Percentiles rank a stretch among this genome's conserved stretches.
Evolutionary conservation across 1,140 invertebrate genomes (phyloP).

Genomic region (Papilio aristodemus): DNA sequence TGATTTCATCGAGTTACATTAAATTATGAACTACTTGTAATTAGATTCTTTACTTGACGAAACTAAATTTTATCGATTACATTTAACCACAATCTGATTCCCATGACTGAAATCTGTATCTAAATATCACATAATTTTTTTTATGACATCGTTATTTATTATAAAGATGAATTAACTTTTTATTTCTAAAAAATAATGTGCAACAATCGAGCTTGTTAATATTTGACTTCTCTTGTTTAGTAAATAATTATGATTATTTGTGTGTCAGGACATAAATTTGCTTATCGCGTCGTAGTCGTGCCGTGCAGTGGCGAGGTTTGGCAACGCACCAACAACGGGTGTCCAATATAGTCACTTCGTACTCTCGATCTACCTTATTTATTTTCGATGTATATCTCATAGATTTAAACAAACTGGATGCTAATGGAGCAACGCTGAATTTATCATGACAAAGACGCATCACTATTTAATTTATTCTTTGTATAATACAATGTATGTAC

Average conservation of each 20-base stretch:
- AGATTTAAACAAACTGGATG: constrained; percentile 13
- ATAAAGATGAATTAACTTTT: too few species aligned
- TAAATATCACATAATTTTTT: too few species aligned
- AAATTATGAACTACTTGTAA: too few species aligned
- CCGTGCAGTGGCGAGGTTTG: constrained; percentile 28
- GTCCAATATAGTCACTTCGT: constrained; percentile 33
- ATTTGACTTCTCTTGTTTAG: too few species aligned
- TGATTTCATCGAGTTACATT: too few species aligned
- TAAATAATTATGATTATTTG: neutral
- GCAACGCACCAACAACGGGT: constrained; percentile 30
- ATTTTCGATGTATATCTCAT: constrained; percentile 32
- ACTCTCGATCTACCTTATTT: constrained; percentile 32
- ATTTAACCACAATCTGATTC: too few species aligned
- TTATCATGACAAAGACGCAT: neutral
- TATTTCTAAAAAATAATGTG: too few species aligned
- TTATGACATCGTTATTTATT: too few species aligned
- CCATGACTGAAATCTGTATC: too few species aligned
- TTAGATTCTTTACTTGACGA: too few species aligned
- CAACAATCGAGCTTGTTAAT: too few species aligned
- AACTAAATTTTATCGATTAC: too few species aligned
- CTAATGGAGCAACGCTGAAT: constrained; percentile 13
- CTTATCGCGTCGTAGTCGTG: constrained; percentile 30
- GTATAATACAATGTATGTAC: neutral
- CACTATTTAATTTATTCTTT: neutral
- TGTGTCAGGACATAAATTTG: constrained; percentile 11